phyloP scores from a whole-genome alignment of 2,113 vertebrate species.

The Ictidomys tridecemlineatus region DNA sequence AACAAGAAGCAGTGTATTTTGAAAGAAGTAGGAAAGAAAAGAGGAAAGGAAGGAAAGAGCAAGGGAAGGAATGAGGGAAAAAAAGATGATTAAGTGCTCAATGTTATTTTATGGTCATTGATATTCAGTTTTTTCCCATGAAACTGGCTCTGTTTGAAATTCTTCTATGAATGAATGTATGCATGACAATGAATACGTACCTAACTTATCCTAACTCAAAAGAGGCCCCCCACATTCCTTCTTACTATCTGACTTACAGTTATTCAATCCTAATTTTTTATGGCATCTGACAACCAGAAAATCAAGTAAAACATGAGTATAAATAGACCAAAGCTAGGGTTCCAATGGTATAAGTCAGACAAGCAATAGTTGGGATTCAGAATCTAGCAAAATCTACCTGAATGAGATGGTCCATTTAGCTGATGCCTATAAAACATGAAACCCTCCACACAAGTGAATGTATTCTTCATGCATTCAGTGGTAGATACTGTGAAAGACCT shows the following conservation, averaged over 20 bases:
- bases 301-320: neutral
- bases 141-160: neutral
- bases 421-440: neutral
- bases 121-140: neutral
- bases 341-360: neutral
- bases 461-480: neutral
- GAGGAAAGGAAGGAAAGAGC: neutral
- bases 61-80: neutral
- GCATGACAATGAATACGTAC: neutral
- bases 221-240: neutral
- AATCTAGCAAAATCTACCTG: neutral
- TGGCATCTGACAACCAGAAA: neutral
- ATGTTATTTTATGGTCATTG: neutral
- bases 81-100: neutral
- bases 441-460: neutral
- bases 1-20: neutral
- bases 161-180: neutral
- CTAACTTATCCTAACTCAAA: neutral
- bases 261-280: neutral
- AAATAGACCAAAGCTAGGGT: neutral
- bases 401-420: neutral
- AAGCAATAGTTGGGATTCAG: neutral
- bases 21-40: neutral
- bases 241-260: neutral
- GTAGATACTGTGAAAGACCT: neutral